A percentile compares a stretch with the other conserved stretches of the same genome.
These are phyloP conservation scores for Temnopleurus reevesii DNA, from an alignment of 53 echinoderm and acorn worm species.

Conservation along the genomic window DNA sequence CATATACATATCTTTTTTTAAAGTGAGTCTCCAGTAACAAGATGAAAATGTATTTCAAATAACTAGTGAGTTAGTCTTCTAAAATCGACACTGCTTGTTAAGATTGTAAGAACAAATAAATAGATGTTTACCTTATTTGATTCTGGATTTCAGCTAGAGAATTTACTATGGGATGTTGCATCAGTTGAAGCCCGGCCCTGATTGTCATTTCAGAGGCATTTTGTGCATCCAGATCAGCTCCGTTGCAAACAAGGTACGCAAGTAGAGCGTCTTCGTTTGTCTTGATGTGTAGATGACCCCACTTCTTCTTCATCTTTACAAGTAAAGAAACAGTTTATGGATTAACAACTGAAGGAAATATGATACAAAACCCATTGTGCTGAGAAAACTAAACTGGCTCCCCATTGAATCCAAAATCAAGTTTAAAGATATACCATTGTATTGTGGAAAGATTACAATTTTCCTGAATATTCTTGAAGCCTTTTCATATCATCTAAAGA, in stretches of 20 bases:
- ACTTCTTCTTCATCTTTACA: constrained; percentile 43
- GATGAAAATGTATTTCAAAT: too few species aligned
- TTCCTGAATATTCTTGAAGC: background rate
- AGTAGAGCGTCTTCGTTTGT: constrained; percentile 11
- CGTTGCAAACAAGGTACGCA: constrained; percentile 23
- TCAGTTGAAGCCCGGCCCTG: background rate
- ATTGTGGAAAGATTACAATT: background rate
- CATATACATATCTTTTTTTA: too few species aligned
- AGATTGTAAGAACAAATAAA: too few species aligned
- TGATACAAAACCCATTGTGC: background rate
- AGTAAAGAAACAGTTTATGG: background rate
- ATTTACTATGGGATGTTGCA: background rate
- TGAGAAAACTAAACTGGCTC: too few species aligned
- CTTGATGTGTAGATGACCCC: background rate
- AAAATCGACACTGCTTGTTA: too few species aligned
- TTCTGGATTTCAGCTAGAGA: background rate
- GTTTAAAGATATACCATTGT: background rate
- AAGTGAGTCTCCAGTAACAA: too few species aligned
- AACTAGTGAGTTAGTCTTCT: too few species aligned
- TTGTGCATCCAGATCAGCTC: background rate
- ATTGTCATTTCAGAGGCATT: background rate
- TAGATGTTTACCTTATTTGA: background rate
- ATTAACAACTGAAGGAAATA: background rate
- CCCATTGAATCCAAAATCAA: too few species aligned
- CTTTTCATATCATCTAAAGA: too few species aligned